Conservation (phyloP, 2,113 vertebrate genomes). For the Sebastes schlegelii region DNA sequence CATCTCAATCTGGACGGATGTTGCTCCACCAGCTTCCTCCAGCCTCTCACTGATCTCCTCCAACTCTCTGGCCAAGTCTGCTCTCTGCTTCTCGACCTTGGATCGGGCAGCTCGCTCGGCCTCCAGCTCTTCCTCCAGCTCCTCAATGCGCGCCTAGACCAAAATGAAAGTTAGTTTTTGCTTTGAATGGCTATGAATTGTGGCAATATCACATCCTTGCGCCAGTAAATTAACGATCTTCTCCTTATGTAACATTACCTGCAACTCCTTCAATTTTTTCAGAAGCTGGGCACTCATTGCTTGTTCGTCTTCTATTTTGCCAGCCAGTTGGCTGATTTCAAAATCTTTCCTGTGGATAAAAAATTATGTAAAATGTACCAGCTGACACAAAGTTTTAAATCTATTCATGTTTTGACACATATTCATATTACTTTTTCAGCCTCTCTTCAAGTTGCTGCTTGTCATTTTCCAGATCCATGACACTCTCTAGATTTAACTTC, state of each 20-base stretch:
- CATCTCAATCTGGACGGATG: constrained; percentile 83
- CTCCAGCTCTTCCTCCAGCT: no score
- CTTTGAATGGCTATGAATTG: background rate
- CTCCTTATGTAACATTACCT: constrained; percentile 46
- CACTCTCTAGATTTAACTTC: constrained; percentile 68
- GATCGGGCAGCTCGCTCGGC: no score
- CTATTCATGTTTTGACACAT: background rate
- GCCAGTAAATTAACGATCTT: background rate
- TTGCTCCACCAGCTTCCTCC: no score
- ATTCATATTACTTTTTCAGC: constrained; percentile 74
- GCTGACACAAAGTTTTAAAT: background rate
- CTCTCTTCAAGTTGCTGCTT: constrained; percentile 76
- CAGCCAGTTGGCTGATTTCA: constrained; percentile 70
- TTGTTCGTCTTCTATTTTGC: constrained; percentile 76
- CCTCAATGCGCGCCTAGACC: no score
- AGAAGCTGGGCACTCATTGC: constrained; percentile 67
- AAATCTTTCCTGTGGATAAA: constrained; percentile 75
- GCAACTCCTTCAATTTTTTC: constrained; percentile 79
- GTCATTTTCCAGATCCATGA: constrained; percentile 79
- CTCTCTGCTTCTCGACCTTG: no score
- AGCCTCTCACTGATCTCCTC: no score
- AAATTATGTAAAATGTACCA: background rate
- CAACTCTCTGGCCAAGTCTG: no score
- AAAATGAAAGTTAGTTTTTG: background rate
- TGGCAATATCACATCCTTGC: background rate